Evolutionary conservation across 1,140 invertebrate species (phyloP).

Genomic region (Mercenaria mercenaria): DNA sequence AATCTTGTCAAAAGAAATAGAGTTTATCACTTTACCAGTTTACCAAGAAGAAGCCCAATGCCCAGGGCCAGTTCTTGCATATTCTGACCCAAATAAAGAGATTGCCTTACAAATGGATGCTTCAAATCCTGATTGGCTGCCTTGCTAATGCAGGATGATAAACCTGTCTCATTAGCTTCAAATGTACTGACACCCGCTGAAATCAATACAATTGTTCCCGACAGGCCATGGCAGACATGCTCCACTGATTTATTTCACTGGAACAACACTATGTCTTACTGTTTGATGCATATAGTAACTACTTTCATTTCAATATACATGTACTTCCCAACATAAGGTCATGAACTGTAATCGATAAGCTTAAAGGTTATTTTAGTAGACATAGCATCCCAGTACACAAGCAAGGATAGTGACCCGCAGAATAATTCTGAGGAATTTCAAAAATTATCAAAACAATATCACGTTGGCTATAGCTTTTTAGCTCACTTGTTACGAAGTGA

Average conservation of each 20-base stretch:
- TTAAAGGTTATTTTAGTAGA: not conserved
- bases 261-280: constrained; percentile 9
- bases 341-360: not conserved
- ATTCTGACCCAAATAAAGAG: not conserved
- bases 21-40: constrained; percentile 74
- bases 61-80: not conserved
- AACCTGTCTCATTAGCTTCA: constrained; percentile 26
- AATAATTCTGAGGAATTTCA: no score
- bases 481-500: no score
- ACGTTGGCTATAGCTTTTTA: no score
- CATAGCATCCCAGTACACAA: no score
- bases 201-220: constrained; percentile 69
- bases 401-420: no score
- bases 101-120: not conserved
- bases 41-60: constrained; percentile 66
- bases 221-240: not conserved
- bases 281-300: not conserved
- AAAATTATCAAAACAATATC: no score
- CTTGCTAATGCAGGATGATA: constrained; percentile 16
- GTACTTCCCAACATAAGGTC: not conserved
- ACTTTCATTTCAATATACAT: not conserved
- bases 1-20: constrained; percentile 54
- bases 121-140: not conserved
- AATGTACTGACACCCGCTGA: constrained; percentile 84
- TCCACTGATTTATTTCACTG: constrained; percentile 26